Evolutionary conservation across 2,797 vertebrate genomes (phyloP), one percentile per base, ranked within the genome.

Genomic region (Eurystomus glaucurus): DNA sequence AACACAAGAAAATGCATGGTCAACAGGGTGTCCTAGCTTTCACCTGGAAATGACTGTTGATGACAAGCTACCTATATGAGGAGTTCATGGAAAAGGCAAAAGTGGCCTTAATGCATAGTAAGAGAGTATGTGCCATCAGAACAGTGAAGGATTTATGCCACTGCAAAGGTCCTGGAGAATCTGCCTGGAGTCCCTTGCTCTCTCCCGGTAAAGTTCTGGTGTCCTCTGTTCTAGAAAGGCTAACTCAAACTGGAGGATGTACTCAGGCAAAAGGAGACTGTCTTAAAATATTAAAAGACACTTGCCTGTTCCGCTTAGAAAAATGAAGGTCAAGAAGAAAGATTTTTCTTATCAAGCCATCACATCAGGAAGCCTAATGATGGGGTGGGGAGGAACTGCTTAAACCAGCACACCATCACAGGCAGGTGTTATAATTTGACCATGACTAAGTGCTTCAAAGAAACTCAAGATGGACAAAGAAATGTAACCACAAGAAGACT

Each of bases 281-380:
- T 60, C 35, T 71, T 68, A 46, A 48, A 85, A 76, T 21, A n/a
- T 25, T 48, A 1, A n/a, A 45, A 58, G 39, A 25, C n/a, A 19
- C 7, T 78, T 74, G 3, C 3, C 0, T 68, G 25, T 61, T 88
- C 91, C 9, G 4, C 35, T 60, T 64, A 57, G 31, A 71, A 15
- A 84, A 84, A 93, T 17, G 14, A 80, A 90, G 31, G 11, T 54
- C 48, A 66, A 58, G 39, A 65, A 76, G 23, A 75, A 90, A 68
- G 10, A 8, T 43, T 74, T 90, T 82, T 70, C 22, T 64, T 80
- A 52, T 25, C 23, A 35, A 74, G 21, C 5, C 11, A n/a, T 79
- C 37, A 12, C 58, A 69, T 68, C n/a, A 65, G 87, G 57, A 89
- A 68, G 25, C 16, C 9, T 37, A 81, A 41, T 11, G 28, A 3